phyloP scores from a whole-genome alignment of 2,888 invertebrate species.

The Argyra leucocephala region DNA sequence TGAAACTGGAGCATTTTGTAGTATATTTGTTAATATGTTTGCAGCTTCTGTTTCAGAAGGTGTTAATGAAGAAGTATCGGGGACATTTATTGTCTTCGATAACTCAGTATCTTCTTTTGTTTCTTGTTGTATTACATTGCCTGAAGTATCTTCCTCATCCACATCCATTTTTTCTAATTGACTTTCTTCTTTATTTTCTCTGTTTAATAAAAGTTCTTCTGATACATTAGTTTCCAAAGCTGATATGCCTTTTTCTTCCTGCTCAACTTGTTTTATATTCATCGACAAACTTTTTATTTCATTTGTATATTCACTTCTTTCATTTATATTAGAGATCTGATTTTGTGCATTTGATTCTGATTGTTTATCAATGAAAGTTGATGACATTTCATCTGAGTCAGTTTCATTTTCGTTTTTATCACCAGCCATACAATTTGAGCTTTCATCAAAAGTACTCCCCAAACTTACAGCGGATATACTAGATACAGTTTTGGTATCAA shows the following conservation, averaged over 20 bases:
- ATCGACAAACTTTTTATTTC: background rate
- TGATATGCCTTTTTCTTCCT: no score
- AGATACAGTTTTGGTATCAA: no score
- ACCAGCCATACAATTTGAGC: no score
- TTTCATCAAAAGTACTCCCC: no score
- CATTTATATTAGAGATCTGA: background rate
- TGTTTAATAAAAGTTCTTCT: no score
- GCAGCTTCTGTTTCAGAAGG: slow-evolving; percentile 39
- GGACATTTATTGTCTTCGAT: background rate
- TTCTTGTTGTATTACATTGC: background rate
- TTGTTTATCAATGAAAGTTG: background rate
- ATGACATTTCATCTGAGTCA: background rate
- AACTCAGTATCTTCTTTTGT: background rate
- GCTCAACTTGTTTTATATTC: background rate
- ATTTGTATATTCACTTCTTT: background rate
- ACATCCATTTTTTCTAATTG: background rate
- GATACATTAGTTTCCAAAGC: no score
- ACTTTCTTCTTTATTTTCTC: no score
- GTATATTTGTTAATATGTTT: slow-evolving; percentile 36
- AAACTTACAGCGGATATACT: no score
- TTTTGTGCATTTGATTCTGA: no score
- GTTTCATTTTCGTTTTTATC: background rate
- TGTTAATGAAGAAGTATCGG: slow-evolving; percentile 18
- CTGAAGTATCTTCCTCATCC: background rate
- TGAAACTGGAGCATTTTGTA: slow-evolving; percentile 28